phyloP scores from a whole-genome alignment of 1,140 invertebrate genomes.

The Drosophila paulistorum region DNA sequence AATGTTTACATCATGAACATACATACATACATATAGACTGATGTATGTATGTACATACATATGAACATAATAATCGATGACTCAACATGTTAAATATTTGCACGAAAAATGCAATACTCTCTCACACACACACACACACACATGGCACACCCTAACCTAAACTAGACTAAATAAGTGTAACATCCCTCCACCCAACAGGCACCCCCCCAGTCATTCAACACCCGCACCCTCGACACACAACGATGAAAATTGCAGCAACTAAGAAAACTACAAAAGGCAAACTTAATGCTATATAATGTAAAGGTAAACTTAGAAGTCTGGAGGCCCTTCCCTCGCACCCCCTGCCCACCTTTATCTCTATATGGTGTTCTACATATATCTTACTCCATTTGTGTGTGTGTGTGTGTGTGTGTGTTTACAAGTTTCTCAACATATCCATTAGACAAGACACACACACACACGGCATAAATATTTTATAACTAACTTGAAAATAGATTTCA shows the following conservation, averaged over 20 bases:
- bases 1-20: neutral
- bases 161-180: slow-evolving; percentile 11
- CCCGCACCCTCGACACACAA: slow-evolving; percentile 1
- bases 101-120: slow-evolving; percentile 32
- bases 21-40: too few relatives aligned
- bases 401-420: slow-evolving; percentile 64
- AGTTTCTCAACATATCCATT: slow-evolving; percentile 71
- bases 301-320: slow-evolving; percentile 56
- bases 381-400: slow-evolving; percentile 13
- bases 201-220: too few relatives aligned
- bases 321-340: neutral
- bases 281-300: slow-evolving; percentile 59
- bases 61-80: slow-evolving; percentile 15
- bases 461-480: slow-evolving; percentile 73
- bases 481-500: slow-evolving; percentile 72
- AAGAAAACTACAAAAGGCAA: slow-evolving; percentile 41
- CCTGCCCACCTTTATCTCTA: too few relatives aligned
- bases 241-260: slow-evolving; percentile 33
- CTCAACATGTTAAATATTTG: slow-evolving; percentile 13
- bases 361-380: neutral
- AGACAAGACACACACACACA: slow-evolving; percentile 45
- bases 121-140: neutral
- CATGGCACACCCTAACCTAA: slow-evolving; percentile 44
- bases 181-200: neutral
- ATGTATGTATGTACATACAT: too few relatives aligned